These are phyloP conservation scores for Podarcis raffonei DNA, from an alignment of 2,113 vertebrate species.

Conservation along the genomic window DNA sequence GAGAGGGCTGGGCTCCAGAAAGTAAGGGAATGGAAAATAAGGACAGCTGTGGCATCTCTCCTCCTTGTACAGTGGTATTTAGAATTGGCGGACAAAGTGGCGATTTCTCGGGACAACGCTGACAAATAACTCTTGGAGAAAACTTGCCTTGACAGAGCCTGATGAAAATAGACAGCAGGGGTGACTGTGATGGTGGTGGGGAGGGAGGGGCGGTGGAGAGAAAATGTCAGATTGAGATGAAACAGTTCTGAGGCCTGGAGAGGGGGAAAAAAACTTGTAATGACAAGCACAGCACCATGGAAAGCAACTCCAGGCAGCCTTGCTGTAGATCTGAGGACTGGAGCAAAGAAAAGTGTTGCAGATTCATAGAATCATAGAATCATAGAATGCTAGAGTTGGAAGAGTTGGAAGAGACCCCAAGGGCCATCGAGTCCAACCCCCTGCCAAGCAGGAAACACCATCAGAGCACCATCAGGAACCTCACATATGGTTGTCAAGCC, in stretches of 20 bases:
- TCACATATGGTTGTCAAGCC: too few relatives aligned
- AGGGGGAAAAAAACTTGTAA: not conserved
- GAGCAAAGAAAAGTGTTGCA: not conserved
- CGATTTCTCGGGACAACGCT: slow-evolving; percentile 15
- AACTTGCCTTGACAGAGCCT: slow-evolving; percentile 26
- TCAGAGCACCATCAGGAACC: too few relatives aligned
- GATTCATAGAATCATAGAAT: too few relatives aligned
- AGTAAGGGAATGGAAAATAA: not conserved
- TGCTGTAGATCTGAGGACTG: not conserved
- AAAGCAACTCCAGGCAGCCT: not conserved
- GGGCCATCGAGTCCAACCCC: too few relatives aligned
- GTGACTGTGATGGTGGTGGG: not conserved
- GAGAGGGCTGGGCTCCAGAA: not conserved
- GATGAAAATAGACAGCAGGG: slow-evolving; percentile 7
- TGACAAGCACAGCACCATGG: not conserved
- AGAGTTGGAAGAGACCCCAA: too few relatives aligned
- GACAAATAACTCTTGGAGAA: slow-evolving; percentile 22
- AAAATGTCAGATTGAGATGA: slow-evolving; percentile 5
- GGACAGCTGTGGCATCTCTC: not conserved
- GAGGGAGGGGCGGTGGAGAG: not conserved
- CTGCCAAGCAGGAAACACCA: too few relatives aligned
- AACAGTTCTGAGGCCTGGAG: not conserved
- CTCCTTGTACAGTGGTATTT: not conserved
- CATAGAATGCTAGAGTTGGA: too few relatives aligned
- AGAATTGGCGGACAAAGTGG: slow-evolving; percentile 7